Conservation (phyloP, 1,140 invertebrate species). For the Bicyclus anynana region DNA sequence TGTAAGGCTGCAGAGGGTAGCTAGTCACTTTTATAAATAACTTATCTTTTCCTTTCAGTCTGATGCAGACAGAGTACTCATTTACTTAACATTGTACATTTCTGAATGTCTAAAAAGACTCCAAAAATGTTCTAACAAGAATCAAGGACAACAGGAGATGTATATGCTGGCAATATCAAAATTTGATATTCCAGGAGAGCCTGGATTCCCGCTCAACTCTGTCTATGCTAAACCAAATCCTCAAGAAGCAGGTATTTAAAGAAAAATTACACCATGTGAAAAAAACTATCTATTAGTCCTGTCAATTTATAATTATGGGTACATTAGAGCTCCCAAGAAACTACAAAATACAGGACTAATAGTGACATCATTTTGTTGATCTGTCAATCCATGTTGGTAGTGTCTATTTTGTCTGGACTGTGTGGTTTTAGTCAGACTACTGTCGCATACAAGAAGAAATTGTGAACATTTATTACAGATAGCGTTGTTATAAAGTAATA, state of each 20-base stretch:
- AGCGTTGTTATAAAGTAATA: not conserved
- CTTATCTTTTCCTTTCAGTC: slow-evolving; percentile 80
- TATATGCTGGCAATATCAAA: slow-evolving; percentile 95
- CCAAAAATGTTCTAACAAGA: slow-evolving; percentile 93
- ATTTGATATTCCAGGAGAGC: slow-evolving; percentile 98
- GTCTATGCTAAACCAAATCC: slow-evolving; percentile 94
- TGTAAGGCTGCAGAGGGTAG: no score
- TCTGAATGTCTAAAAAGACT: slow-evolving; percentile 98
- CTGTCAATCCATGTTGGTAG: no score
- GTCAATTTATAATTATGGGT: no score
- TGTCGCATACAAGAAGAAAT: no score
- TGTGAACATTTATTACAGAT: no score
- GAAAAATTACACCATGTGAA: no score
- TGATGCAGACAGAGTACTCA: slow-evolving; percentile 96
- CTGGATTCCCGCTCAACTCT: slow-evolving; percentile 97
- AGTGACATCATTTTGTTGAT: no score
- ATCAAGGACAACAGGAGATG: slow-evolving; percentile 96
- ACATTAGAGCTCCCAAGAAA: no score
- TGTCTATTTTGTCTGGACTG: no score
- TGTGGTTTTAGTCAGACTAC: no score
- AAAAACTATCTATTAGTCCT: no score
- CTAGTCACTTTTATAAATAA: slow-evolving; percentile 1
- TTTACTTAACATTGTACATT: slow-evolving; percentile 99
- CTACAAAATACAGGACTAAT: no score
- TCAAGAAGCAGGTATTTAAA: slow-evolving; percentile 86